Conservation (phyloP, 2,797 vertebrate genomes). For the Pseudochirops corinnae region DNA sequence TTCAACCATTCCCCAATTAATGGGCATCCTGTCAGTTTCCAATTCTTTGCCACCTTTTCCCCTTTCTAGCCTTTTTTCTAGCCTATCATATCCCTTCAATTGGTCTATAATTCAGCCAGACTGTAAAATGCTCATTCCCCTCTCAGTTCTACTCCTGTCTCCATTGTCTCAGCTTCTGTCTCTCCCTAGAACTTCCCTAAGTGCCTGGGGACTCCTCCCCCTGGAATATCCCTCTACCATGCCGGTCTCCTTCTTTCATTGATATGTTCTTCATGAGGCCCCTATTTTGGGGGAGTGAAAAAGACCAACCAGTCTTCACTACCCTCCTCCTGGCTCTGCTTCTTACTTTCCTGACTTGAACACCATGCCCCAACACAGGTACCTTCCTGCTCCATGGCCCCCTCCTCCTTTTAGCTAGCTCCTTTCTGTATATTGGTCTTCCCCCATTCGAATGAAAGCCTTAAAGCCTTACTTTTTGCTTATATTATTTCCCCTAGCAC, state of each 20-base stretch:
- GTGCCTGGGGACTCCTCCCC: not conserved
- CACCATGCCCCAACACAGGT: too few species aligned
- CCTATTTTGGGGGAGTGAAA: not conserved
- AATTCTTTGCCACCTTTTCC: too few species aligned
- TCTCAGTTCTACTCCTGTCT: not conserved
- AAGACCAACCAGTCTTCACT: not conserved
- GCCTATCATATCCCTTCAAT: too few species aligned
- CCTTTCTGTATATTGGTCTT: not conserved
- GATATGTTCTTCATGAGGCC: not conserved
- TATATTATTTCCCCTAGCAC: not conserved
- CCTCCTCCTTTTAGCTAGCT: not conserved
- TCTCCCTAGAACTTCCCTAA: too few species aligned
- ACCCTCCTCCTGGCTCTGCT: not conserved
- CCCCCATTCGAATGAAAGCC: not conserved
- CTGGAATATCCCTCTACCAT: not conserved
- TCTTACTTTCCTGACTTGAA: not conserved
- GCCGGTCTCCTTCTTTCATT: not conserved
- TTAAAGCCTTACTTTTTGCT: not conserved
- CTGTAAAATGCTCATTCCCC: too few species aligned
- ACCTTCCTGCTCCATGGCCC: not conserved
- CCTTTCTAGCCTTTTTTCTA: too few species aligned
- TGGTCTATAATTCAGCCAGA: too few species aligned
- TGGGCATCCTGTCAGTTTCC: too few species aligned
- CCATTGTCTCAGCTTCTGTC: not conserved
- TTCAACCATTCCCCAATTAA: too few species aligned